Conservation (phyloP, 2,797 vertebrate species). For the Poecile montanus region DNA sequence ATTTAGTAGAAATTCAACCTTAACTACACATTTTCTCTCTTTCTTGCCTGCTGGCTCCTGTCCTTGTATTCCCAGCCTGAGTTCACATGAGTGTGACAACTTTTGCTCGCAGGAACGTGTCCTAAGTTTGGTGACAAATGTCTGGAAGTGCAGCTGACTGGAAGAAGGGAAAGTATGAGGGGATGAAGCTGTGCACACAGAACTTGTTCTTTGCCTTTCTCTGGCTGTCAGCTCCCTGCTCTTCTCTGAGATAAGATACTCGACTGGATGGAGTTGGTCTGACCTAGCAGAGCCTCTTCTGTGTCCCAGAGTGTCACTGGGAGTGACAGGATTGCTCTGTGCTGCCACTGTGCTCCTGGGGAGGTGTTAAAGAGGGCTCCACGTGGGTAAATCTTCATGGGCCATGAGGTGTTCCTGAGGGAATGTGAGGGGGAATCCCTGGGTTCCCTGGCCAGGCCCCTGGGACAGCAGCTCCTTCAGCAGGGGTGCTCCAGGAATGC, state of each 20-base stretch:
- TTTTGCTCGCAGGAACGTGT: neutral
- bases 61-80: neutral
- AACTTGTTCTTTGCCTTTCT: neutral
- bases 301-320: neutral
- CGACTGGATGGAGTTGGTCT: neutral
- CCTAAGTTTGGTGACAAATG: neutral
- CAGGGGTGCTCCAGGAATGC: neutral
- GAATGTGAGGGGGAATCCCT: fast-evolving
- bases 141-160: neutral
- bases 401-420: fast-evolving
- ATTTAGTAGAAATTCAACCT: neutral
- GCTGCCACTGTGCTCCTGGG: neutral
- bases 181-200: neutral
- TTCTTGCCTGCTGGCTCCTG: neutral
- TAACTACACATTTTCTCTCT: neutral
- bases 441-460: too few species aligned
- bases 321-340: neutral
- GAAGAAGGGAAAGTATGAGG: neutral
- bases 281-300: neutral
- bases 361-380: neutral
- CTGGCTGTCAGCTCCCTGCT: neutral
- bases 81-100: neutral
- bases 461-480: neutral
- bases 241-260: neutral
- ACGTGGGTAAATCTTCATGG: neutral